These are phyloP conservation scores for Melanargia galathea DNA, from an alignment of 2,888 invertebrate genomes.

Conservation along the genomic window DNA sequence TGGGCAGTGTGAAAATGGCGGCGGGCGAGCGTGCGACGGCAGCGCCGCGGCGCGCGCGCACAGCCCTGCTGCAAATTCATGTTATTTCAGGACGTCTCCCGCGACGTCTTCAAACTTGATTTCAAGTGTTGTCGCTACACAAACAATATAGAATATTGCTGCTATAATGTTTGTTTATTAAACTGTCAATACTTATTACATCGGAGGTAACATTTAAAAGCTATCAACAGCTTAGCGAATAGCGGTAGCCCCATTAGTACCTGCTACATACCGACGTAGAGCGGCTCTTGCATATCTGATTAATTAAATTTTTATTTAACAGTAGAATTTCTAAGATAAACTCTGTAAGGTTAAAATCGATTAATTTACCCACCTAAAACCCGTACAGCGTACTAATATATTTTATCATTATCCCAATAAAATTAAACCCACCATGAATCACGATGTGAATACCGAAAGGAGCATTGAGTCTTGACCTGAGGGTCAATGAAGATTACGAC, in stretches of 20 bases:
- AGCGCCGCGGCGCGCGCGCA: slow-evolving; percentile 71
- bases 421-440: background rate
- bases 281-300: background rate
- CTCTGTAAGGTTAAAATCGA: no score
- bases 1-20: slow-evolving; percentile 78
- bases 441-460: background rate
- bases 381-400: no score
- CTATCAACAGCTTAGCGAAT: background rate
- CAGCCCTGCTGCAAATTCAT: slow-evolving; percentile 65
- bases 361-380: no score
- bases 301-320: background rate
- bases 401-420: background rate
- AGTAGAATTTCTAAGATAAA: no score
- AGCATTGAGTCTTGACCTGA: background rate
- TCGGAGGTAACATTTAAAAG: background rate
- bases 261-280: background rate
- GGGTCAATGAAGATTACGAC: background rate
- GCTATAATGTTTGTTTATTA: background rate
- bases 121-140: slow-evolving; percentile 30
- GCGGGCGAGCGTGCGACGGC: slow-evolving; percentile 70
- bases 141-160: slow-evolving; percentile 22
- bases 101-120: slow-evolving; percentile 68
- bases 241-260: background rate
- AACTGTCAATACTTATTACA: background rate
- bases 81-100: slow-evolving; percentile 83